Conservation (phyloP, 2,888 invertebrate species). For the Leptinotarsa rubiginosa region DNA sequence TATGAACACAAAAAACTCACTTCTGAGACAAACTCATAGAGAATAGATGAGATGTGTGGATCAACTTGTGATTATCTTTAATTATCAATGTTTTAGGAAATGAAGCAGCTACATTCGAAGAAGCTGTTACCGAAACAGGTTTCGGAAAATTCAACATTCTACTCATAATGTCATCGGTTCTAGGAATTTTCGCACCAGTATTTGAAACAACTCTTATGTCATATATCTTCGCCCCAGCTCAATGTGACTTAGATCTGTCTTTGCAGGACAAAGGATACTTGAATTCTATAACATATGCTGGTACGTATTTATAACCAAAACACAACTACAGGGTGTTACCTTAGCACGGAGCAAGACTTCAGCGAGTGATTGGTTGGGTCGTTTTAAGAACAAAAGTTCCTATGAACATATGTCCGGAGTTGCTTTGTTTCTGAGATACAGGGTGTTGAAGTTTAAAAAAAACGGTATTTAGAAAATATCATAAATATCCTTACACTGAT, state of each 20-base stretch:
- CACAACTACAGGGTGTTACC: no score
- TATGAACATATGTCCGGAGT: no score
- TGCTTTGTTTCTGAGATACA: no score
- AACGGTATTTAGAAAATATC: no score
- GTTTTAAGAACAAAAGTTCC: no score
- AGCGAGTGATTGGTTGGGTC: no score
- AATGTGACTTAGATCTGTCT: slow-evolving; percentile 78
- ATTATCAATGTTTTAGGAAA: slow-evolving; percentile 10
- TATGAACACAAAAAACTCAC: no score
- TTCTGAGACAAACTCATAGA: neutral
- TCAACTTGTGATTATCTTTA: neutral
- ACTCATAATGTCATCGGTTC: slow-evolving; percentile 70
- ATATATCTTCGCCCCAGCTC: slow-evolving; percentile 79
- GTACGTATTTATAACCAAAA: slow-evolving; percentile 61
- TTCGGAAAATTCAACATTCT: slow-evolving; percentile 78
- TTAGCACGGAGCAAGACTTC: no score
- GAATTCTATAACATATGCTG: slow-evolving; percentile 78
- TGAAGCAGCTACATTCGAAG: slow-evolving; percentile 74
- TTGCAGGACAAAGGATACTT: slow-evolving; percentile 78
- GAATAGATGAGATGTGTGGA: neutral
- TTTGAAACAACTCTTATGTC: slow-evolving; percentile 80
- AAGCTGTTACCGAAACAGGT: slow-evolving; percentile 75
- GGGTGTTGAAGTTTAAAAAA: no score
- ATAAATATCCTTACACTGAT: no score
- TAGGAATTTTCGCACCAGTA: slow-evolving; percentile 75